phyloP scores from a whole-genome alignment of 2,888 invertebrate genomes.

The Orthosia incerta region DNA sequence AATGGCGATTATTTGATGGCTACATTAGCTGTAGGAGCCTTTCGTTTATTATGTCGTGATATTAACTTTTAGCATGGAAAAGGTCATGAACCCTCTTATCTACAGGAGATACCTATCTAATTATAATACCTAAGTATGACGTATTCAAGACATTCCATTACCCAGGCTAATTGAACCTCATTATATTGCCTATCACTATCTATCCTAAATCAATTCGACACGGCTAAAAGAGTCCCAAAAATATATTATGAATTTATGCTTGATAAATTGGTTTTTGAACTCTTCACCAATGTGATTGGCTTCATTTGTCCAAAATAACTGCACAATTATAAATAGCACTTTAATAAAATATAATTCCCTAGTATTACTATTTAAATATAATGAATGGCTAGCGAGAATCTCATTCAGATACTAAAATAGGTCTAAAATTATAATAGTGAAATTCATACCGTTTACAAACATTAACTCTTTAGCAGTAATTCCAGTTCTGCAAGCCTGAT shows the following conservation, averaged over 20 bases:
- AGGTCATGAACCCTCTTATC: neutral
- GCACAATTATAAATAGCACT: neutral
- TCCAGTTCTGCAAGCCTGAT: conserved; percentile 12
- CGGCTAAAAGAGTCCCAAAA: neutral
- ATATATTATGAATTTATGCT: neutral
- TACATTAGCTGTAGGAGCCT: neutral
- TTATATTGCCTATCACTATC: neutral
- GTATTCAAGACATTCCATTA: neutral
- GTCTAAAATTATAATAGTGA: neutral
- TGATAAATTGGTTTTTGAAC: neutral
- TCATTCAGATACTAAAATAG: neutral
- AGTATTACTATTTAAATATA: neutral
- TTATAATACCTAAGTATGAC: neutral
- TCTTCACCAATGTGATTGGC: neutral
- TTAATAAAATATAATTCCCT: neutral
- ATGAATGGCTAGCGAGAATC: neutral
- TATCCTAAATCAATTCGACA: neutral
- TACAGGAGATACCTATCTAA: neutral
- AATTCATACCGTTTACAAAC: conserved; percentile 2
- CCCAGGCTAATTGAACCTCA: neutral
- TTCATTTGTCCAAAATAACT: neutral
- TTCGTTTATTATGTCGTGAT: neutral
- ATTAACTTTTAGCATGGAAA: neutral
- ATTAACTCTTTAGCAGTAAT: conserved; percentile 32
- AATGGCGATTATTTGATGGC: conserved; percentile 31